phyloP scores from a whole-genome alignment of 2,797 vertebrate genomes.

The Alcedo quadribrachys region DNA sequence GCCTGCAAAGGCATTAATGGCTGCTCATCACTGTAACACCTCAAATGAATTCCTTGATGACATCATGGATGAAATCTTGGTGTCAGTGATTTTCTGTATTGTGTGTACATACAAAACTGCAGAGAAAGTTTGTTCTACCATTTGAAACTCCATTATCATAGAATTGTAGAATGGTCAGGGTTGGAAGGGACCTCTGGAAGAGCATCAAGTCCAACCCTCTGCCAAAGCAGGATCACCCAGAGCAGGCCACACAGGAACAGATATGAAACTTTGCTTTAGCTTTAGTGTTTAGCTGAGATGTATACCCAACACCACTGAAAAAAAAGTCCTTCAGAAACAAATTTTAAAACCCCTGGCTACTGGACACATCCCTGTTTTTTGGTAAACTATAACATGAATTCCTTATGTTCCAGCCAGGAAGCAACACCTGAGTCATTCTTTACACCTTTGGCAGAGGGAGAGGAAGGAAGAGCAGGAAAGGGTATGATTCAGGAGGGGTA shows the following conservation, averaged over 20 bases:
- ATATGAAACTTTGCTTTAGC: background rate
- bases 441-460: background rate
- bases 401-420: background rate
- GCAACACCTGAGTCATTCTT: background rate
- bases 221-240: no score
- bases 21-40: background rate
- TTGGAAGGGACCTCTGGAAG: no score
- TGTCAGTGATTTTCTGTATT: background rate
- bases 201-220: no score
- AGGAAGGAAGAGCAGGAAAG: conserved; percentile 31
- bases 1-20: background rate
- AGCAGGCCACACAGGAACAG: no score
- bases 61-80: background rate
- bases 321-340: background rate
- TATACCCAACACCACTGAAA: background rate
- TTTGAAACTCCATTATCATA: background rate
- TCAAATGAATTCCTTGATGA: background rate
- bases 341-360: background rate
- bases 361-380: background rate
- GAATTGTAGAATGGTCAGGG: no score
- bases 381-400: background rate
- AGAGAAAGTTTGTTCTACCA: background rate
- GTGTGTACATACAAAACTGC: background rate
- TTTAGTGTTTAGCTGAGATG: background rate
- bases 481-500: background rate